These are phyloP conservation scores for Alces alces DNA, from an alignment of 2,113 vertebrate species.

Conservation along the genomic window DNA sequence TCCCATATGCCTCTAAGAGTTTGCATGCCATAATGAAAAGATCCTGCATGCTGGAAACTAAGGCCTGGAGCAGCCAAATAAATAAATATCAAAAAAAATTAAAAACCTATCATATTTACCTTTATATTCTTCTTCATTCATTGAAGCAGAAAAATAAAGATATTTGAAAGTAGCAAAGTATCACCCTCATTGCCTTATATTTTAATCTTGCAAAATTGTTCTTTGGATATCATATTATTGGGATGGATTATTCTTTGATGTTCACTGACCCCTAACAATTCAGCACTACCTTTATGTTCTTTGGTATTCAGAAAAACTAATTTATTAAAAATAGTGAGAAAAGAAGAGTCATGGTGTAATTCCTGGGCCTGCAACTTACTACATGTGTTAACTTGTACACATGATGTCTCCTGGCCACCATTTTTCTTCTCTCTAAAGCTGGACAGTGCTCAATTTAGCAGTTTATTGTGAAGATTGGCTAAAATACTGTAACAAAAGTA, in stretches of 20 bases:
- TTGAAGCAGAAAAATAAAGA: not conserved
- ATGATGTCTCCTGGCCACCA: not conserved
- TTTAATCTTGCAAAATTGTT: not conserved
- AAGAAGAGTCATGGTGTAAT: not conserved
- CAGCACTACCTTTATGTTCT: not conserved
- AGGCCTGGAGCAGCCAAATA: not conserved
- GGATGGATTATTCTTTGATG: not conserved
- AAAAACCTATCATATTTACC: not conserved
- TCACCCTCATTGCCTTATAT: not conserved
- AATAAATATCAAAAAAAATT: not conserved
- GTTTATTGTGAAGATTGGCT: not conserved
- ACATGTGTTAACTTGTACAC: not conserved
- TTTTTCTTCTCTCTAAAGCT: not conserved
- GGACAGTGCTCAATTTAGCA: not conserved
- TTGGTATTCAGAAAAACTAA: not conserved
- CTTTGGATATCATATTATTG: not conserved
- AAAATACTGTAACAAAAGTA: not conserved
- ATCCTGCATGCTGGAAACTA: not conserved
- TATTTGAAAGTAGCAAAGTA: not conserved
- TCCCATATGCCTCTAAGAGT: not conserved
- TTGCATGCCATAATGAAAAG: not conserved
- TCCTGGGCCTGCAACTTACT: not conserved
- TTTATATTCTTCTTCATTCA: not conserved
- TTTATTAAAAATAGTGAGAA: not conserved
- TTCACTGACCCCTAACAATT: not conserved